A percentile compares a stretch with the other conserved stretches of the same genome.
These are phyloP conservation scores for Ardeotis arabs DNA, from an alignment of 2,113 vertebrate genomes.

Conservation along the genomic window DNA sequence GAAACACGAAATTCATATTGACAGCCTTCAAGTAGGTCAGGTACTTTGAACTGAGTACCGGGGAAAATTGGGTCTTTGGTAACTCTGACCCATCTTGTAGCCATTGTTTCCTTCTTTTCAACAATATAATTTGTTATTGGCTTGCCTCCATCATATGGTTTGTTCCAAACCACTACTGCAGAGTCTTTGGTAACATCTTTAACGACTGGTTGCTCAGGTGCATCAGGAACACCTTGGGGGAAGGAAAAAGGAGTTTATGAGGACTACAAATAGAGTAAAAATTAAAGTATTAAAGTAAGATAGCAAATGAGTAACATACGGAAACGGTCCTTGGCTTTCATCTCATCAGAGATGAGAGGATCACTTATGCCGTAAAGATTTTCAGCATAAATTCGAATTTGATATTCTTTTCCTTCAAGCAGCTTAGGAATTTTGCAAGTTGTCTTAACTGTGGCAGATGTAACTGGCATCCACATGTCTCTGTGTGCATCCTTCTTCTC, in stretches of 20 bases:
- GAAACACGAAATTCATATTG: conserved; percentile 96
- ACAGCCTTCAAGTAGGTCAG: conserved; percentile 92
- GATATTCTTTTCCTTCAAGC: conserved; percentile 92
- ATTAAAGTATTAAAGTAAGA: neutral
- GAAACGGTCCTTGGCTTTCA: conserved; percentile 96
- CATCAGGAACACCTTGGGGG: conserved; percentile 89
- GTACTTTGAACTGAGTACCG: conserved; percentile 88
- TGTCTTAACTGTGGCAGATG: conserved; percentile 89
- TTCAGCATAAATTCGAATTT: conserved; percentile 93
- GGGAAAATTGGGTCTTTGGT: conserved; percentile 92
- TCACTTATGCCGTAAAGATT: conserved; percentile 98
- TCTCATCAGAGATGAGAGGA: conserved; percentile 92
- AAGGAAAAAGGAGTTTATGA: neutral
- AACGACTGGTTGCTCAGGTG: conserved; percentile 90
- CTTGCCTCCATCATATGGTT: conserved; percentile 94
- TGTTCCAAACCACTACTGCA: conserved; percentile 90
- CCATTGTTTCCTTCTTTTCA: conserved; percentile 93
- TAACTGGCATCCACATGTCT: conserved; percentile 94
- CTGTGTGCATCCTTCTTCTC: conserved; percentile 92
- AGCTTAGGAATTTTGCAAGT: conserved; percentile 94
- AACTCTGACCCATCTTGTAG: conserved; percentile 90
- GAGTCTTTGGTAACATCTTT: conserved; percentile 91
- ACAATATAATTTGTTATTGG: conserved; percentile 96
- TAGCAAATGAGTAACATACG: conserved; percentile 79
- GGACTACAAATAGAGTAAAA: neutral